Conservation (phyloP, 2,797 vertebrate species). For the Eidolon dupreanum region DNA sequence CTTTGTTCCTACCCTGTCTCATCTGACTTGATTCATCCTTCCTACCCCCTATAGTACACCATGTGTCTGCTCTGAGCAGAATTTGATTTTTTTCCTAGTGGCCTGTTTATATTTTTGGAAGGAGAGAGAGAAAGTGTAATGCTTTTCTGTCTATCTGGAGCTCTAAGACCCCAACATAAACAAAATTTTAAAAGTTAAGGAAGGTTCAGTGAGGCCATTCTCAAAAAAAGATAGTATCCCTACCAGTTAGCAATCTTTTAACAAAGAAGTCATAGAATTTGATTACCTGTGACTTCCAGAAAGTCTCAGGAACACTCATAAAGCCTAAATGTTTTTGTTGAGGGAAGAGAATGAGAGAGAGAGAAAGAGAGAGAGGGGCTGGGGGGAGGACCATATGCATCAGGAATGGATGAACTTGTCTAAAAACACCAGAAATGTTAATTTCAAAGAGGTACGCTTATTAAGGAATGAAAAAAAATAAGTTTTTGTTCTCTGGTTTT, state of each 20-base stretch:
- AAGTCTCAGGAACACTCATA: not conserved
- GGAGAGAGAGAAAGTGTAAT: not conserved
- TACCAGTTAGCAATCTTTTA: not conserved
- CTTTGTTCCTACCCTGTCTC: not conserved
- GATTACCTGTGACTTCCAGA: not conserved
- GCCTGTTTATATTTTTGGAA: not conserved
- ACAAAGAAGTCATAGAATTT: not conserved
- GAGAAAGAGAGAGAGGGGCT: not conserved
- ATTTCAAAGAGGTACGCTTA: not conserved
- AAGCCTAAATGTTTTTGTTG: not conserved
- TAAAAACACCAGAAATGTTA: not conserved
- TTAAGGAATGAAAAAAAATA: not conserved
- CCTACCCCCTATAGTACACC: not conserved
- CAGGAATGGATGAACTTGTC: not conserved
- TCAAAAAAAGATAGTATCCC: not conserved
- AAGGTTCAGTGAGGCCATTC: not conserved
- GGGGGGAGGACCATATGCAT: not conserved
- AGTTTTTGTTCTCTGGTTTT: not conserved
- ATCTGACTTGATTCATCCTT: not conserved
- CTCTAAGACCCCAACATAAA: not conserved
- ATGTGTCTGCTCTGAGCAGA: not conserved
- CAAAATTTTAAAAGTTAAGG: not conserved
- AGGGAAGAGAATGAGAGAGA: not conserved
- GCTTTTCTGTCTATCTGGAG: not conserved
- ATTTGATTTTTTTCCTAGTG: not conserved